Evolutionary conservation across 2,797 vertebrate genomes (phyloP), one percentile per base, ranked within the genome.

Genomic region (Micrastur ruficollis): DNA sequence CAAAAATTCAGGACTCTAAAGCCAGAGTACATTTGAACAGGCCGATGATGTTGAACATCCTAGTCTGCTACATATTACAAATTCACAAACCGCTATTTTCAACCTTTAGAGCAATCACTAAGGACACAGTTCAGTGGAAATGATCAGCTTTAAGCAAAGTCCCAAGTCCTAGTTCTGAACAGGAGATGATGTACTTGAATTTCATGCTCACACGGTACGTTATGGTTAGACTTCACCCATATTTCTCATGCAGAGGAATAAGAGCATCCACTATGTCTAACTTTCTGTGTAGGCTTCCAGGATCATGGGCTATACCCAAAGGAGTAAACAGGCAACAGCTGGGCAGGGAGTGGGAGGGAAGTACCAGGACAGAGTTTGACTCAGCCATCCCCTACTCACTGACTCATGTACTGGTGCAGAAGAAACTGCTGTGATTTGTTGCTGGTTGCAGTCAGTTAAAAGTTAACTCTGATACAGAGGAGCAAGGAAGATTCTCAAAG

Each of bases 281-380:
- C 26, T 26, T 38, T 56, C 56, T 27, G 15, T 27, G 75, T 32
- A 50, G 80, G 81, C 31, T 83, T 27, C 61, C 61, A 68, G 50
- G 15, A 62, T 20, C 7, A 16, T 6, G 38, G 82, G 53, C 29
- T 52, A 20, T 21, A 25, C 47, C 47, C 65, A 8, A 5, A 34
- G 85, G 61, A 74, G 46, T 23, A 34, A 81, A 36, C 50, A 87
- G 76, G 66, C 61, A 92, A 53, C 80, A 81, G 71, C 75, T 40
- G 91, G 80, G 61, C 80, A 55, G 66, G 23, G 53, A 76, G 58
- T 72, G 70, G 83, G 94, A 67, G 68, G 79, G 52, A 55, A 88
- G 46, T 44, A 86, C 59, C 75, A 61, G 62, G 40, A 50, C 5
- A 70, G 55, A 13, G 34, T 52, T 91, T 74, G 93, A 82, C 67